Percentiles rank a stretch among this genome's conserved stretches.
Conservation (phyloP, 2,113 vertebrate genomes). For the Peromyscus californicus region DNA sequence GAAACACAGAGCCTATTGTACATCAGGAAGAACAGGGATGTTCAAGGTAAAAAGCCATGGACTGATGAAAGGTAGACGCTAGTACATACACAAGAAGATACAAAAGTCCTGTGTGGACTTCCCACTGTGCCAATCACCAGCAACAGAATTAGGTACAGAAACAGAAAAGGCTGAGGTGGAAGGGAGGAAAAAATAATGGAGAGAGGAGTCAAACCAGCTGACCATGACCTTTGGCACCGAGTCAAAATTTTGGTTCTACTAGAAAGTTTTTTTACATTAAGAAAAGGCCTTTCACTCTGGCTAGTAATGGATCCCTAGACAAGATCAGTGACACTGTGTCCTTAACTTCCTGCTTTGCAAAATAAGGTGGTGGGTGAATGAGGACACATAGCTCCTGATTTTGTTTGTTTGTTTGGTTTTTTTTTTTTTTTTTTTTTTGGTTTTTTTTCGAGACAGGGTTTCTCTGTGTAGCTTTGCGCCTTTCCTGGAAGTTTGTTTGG, state of each 20-base stretch:
- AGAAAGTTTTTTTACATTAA: neutral
- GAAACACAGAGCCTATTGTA: no score
- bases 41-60: neutral
- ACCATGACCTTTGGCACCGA: neutral
- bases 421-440: no score
- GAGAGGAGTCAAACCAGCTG: neutral
- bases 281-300: neutral
- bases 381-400: neutral
- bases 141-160: neutral
- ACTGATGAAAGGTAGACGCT: neutral
- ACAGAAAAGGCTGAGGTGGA: neutral
- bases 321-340: neutral
- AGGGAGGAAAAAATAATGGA: neutral
- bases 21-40: neutral
- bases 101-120: neutral
- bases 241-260: neutral
- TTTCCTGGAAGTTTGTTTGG: no score
- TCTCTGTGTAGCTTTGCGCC: no score
- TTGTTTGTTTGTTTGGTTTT: no score
- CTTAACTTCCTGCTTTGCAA: neutral
- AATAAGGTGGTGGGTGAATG: no score
- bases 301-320: neutral
- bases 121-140: neutral
- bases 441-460: no score
- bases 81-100: neutral